Evolutionary conservation across 2,888 invertebrate genomes (phyloP).

Genomic region (Cinara cedri): DNA sequence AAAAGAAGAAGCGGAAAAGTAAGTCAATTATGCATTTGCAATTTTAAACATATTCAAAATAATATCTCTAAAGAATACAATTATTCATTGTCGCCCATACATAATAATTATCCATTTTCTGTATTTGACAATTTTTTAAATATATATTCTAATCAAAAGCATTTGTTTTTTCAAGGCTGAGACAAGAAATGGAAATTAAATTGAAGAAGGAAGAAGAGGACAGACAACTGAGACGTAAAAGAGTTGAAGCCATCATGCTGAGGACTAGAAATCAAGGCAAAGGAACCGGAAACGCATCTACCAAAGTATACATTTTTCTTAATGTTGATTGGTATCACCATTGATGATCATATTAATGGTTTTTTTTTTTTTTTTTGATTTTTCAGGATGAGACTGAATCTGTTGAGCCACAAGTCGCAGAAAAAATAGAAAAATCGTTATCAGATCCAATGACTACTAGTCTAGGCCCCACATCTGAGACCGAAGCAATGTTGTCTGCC

Average conservation of each 20-base stretch:
- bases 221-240: constrained; percentile 82
- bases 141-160: too few relatives aligned
- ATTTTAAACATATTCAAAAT: too few relatives aligned
- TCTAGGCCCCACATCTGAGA: constrained; percentile 22
- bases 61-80: too few relatives aligned
- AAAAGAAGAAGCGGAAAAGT: constrained; percentile 82
- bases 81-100: too few relatives aligned
- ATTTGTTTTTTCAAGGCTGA: constrained; percentile 65
- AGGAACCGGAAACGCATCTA: constrained; percentile 64
- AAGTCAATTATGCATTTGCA: constrained; percentile 37
- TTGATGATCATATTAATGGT: not conserved
- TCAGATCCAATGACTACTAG: constrained; percentile 35
- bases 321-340: not conserved
- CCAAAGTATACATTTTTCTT: constrained; percentile 63
- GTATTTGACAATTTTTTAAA: too few relatives aligned
- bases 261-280: constrained; percentile 73
- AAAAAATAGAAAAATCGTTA: constrained; percentile 29
- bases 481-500: constrained; percentile 29
- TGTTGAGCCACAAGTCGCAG: constrained; percentile 23
- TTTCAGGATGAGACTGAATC: constrained; percentile 52
- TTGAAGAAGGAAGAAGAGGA: constrained; percentile 87
- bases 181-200: constrained; percentile 82
- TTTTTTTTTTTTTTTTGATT: not conserved
- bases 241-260: constrained; percentile 91
- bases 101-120: too few relatives aligned